Conservation (phyloP, 2,888 invertebrate genomes). For the Heliconius hortense region DNA sequence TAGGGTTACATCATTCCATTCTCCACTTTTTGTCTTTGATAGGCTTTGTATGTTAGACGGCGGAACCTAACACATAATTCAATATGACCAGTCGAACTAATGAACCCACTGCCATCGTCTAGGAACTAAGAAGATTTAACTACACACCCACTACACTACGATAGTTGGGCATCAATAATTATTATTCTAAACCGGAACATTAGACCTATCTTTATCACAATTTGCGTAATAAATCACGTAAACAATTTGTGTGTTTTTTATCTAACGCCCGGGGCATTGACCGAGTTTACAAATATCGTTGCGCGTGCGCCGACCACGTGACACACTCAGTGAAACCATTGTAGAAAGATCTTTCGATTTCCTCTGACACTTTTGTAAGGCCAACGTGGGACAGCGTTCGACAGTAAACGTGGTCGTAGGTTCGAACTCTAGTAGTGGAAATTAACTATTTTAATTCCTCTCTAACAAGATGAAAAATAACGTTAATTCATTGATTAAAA, state of each 20-base stretch:
- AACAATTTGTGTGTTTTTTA: conserved; percentile 78
- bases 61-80: too few relatives aligned
- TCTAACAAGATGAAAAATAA: background rate
- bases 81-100: too few relatives aligned
- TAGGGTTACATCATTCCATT: too few relatives aligned
- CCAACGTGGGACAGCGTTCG: background rate
- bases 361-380: conserved; percentile 22
- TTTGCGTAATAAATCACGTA: conserved; percentile 77
- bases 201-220: conserved; percentile 34
- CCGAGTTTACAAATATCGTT: conserved; percentile 78
- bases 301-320: conserved; percentile 78
- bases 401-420: background rate
- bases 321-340: conserved; percentile 66
- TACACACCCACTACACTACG: background rate
- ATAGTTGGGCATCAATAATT: background rate
- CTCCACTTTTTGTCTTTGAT: too few relatives aligned
- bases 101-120: background rate
- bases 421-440: background rate
- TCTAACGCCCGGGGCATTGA: conserved; percentile 80
- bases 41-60: too few relatives aligned
- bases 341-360: conserved; percentile 46
- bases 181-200: conserved; percentile 39
- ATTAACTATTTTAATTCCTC: background rate
- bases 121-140: background rate
- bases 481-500: background rate